Evolutionary conservation across 2,113 vertebrate species (phyloP), one percentile per base, ranked within the genome.

Genomic region (Ameiurus melas): DNA sequence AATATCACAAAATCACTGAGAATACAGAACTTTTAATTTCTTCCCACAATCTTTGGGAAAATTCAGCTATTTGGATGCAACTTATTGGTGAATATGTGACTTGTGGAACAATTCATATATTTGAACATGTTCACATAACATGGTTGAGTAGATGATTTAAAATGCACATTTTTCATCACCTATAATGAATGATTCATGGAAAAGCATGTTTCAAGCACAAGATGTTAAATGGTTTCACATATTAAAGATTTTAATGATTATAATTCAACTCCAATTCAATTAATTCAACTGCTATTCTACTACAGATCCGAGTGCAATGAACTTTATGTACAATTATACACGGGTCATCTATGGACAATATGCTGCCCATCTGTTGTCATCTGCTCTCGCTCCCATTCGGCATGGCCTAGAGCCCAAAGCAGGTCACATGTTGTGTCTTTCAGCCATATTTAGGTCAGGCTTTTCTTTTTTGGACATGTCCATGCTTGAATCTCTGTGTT

Each of bases 361-460:
- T 98, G 98, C 95, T 96, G 93, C 96, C 97, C 97, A 98, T 98
- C 97, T 98, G 97, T 95, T 95, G 95, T 96, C 97, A 97, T 98
- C 97, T 97, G 97, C 96, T 97, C 96, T 92, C 91, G 95, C 92
- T 96, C 96, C 95, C 96, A 96, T 96, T 97, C 97, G 93, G 96
- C 95, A 95, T 96, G 96, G 96, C 96, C 96, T 91, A 87, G 92
- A 94, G 93, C 89, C 92, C 95, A 95, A 96, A 96, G 96, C 97
- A 95, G 97, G 97, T 98, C 97, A 99, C 97, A 97, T 97, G 97
- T 97, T 97, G 96, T 96, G 94, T 97, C 96, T 97, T 98, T 97
- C 96, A 98, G 96, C 97, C 97, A 98, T 97, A 99, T 99, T 99
- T 98, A 97, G 98, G 97, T 99, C 97, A 98, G 96, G 95, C 95